Base-by-base conservation (phyloP, 2,113 vertebrate species). In the Nibea albiflora region DNA sequence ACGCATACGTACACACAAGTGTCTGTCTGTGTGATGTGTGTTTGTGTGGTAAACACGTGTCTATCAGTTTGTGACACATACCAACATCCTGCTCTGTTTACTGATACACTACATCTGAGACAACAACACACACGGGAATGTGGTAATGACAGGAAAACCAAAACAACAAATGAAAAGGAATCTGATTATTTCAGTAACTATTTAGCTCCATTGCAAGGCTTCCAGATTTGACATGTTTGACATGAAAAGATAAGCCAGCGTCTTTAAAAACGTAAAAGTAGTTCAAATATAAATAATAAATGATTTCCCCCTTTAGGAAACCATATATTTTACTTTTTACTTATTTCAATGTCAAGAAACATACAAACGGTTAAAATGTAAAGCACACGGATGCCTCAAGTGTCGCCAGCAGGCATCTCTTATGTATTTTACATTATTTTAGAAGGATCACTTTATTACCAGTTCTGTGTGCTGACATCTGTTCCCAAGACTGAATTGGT, bases 1-100 rank as follows among this genome's bases (percentile, higher is more conserved):
- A 10, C 53, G 44, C 74, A 56, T 20, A 81, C 22, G 0, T 12
- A 76, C 62, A 53, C 84, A 60, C 28, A 12, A 5, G 69, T 11
- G 28, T 58, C 26, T 11, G 28, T 58, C 26, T 73, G 46, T 26
- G 64, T 44, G 68, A 11, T 10, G 20, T 57, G 66, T 83, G 80
- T 83, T 91, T 88, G 84, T 89, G 85, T 82, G 64, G 60, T 87
- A 90, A 90, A 87, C 84, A 81, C 66, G 52, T 74, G 73, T 63
- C 61, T 77, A 56, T 78, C 76, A 68, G 79, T 81, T 75, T 76
- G 85, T 74, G 80, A 78, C 74, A 74, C 79, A 75, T 72, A 75
- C 63, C 69, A 74, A 80, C 80, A 80, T 73, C 80, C 66, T 70
- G 39, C 65, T 73, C 68, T 90, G 81, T 89, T 88, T 89, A 88